Evolutionary conservation across 1,140 invertebrate species (phyloP).

Genomic region (Drosophila serrata): DNA sequence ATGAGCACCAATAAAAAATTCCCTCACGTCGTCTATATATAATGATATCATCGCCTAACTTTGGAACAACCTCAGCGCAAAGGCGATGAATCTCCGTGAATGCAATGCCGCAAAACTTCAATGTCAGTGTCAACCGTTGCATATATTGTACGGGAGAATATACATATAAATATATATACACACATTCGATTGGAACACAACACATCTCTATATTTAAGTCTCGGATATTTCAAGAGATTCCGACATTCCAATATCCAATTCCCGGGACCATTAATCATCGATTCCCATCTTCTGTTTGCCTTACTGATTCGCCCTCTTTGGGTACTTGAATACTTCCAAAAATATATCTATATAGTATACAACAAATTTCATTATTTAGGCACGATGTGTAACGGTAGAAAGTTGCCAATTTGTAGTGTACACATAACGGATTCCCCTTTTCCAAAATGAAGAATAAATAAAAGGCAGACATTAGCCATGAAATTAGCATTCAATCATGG

Average conservation of each 20-base stretch:
- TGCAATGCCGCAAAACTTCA: conserved; percentile 53
- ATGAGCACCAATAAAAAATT: conserved; percentile 79
- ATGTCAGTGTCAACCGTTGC: conserved; percentile 44
- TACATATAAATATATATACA: background rate
- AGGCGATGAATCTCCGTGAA: conserved; percentile 14
- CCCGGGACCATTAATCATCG: conserved; percentile 42
- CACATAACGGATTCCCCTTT: conserved; percentile 30
- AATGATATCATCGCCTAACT: conserved; percentile 76
- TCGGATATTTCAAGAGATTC: conserved; percentile 4
- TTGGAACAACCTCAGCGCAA: conserved; percentile 41
- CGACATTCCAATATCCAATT: conserved; percentile 10
- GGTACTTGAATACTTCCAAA: conserved; percentile 23
- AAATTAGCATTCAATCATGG: conserved; percentile 43
- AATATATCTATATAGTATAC: conserved; percentile 3
- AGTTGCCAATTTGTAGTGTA: conserved; percentile 59
- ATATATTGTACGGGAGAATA: background rate
- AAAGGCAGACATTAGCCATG: conserved; percentile 7
- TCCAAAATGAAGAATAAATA: background rate
- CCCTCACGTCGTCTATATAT: conserved; percentile 56
- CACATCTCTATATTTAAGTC: conserved; percentile 28
- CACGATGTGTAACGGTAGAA: conserved; percentile 66
- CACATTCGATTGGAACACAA: background rate
- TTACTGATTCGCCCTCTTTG: conserved; percentile 59
- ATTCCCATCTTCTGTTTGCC: conserved; percentile 40
- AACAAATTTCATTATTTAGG: conserved; percentile 44